Base-by-base conservation (phyloP, 2,113 vertebrate genomes). In the Barbus barbus region DNA sequence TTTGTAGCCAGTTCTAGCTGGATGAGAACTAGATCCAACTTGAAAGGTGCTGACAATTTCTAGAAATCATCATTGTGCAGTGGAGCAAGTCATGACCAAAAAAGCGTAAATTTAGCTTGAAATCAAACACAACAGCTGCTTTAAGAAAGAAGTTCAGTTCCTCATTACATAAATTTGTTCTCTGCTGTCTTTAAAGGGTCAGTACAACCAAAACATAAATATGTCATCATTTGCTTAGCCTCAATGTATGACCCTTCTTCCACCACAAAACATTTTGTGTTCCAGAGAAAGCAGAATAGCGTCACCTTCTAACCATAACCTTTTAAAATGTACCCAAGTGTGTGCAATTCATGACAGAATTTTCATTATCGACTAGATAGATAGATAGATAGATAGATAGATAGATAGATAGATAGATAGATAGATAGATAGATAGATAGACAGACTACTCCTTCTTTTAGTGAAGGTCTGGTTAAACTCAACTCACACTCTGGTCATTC, bases 401-500 rank as follows among this genome's bases (percentile, higher is more conserved):
- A n/a, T n/a, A n/a, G n/a, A n/a, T n/a, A n/a, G n/a, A n/a, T n/a
- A n/a, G n/a, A n/a, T n/a, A n/a, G n/a, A n/a, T n/a, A n/a, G n/a
- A n/a, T n/a, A n/a, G n/a, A n/a, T n/a, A n/a, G n/a, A n/a, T n/a
- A n/a, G n/a, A n/a, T n/a, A n/a, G n/a, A n/a, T n/a, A n/a, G n/a
- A n/a, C n/a, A n/a, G n/a, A n/a, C n/a, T n/a, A 22, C 16, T 67
- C 1, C 72, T 48, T 1, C 13, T 48, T 51, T 31, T 46, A 78
- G 38, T 38, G 6, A 44, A 46, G 38, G 9, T 0, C 22, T 63
- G 38, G n/a, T 20, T 18, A 44, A n/a, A 63, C 41, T 28, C 28
- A 26, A 92, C 96, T 96, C 87, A 97, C 97, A 88, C 93, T 94
- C 14, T 97, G 95, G 6, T 97, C 96, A 46, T 98, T 97, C 89